A percentile compares a stretch with the other conserved stretches of the same genome.
Evolutionary conservation across 1,140 invertebrate species (phyloP).

Genomic region (Drosophila sucinea): DNA sequence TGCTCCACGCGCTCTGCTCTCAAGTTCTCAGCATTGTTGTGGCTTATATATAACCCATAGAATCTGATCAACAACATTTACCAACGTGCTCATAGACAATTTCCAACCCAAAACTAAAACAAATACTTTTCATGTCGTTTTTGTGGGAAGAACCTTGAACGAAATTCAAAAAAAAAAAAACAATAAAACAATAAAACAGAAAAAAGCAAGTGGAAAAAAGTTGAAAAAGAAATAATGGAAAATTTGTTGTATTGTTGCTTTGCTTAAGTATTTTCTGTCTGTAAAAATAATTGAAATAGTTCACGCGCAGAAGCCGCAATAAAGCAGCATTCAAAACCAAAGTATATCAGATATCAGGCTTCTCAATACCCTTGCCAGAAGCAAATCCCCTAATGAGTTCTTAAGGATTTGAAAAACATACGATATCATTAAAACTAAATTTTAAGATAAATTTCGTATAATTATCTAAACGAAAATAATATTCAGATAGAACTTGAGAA

Average conservation of each 20-base stretch:
- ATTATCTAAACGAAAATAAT: no score
- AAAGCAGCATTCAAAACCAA: conserved; percentile 1
- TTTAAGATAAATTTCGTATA: no score
- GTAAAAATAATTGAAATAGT: conserved; percentile 57
- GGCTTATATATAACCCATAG: conserved; percentile 63
- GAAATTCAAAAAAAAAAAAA: conserved; percentile 22
- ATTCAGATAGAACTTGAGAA: no score
- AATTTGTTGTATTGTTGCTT: conserved; percentile 11
- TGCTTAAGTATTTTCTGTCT: background rate
- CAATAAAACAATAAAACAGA: conserved; percentile 12
- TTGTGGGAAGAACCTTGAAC: conserved; percentile 49
- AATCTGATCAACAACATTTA: conserved; percentile 30
- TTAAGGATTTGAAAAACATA: no score
- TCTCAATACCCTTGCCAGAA: background rate
- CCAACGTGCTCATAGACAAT: conserved; percentile 53
- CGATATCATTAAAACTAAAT: no score
- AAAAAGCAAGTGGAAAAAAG: conserved; percentile 8
- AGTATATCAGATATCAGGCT: background rate
- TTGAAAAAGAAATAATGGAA: background rate
- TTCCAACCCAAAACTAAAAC: conserved; percentile 32
- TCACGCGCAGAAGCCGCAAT: conserved; percentile 46
- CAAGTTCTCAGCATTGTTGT: conserved; percentile 25
- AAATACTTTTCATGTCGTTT: conserved; percentile 8
- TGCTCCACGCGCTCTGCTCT: conserved; percentile 34
- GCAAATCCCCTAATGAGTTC: background rate